A percentile compares a stretch with the other conserved stretches of the same genome.
phyloP scores from a whole-genome alignment of 2,888 invertebrate species.

The Lasioglossum zephyrum region DNA sequence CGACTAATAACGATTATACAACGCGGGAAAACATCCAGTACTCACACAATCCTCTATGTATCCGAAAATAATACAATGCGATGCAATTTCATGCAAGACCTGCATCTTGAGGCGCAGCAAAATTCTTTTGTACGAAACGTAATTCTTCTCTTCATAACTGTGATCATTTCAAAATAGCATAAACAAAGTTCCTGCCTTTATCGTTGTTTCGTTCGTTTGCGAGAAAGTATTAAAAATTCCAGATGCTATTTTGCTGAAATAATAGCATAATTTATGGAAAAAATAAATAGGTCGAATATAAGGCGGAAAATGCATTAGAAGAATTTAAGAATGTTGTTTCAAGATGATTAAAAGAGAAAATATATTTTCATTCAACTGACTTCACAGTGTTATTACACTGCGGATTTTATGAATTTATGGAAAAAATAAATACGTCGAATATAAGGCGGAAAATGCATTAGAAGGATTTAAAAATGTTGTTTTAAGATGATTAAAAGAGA shows the following conservation, averaged over 20 bases:
- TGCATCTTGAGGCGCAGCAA: neutral
- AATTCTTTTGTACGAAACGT: neutral
- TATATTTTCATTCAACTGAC: too few species aligned
- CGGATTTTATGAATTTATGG: too few species aligned
- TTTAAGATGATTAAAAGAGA: too few species aligned
- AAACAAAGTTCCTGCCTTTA: neutral
- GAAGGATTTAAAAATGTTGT: too few species aligned
- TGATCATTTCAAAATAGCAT: neutral
- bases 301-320: too few species aligned
- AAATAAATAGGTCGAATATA: too few species aligned
- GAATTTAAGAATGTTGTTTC: too few species aligned
- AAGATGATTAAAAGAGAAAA: too few species aligned
- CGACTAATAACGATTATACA: slow-evolving; percentile 69
- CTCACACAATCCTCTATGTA: neutral
- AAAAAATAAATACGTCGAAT: too few species aligned
- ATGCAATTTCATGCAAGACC: neutral
- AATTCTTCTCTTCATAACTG: neutral
- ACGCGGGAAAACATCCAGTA: slow-evolving; percentile 47
- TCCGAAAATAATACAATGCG: neutral
- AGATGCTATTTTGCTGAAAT: neutral
- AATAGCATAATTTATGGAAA: too few species aligned
- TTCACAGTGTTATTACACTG: too few species aligned
- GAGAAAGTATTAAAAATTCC: neutral
- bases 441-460: too few species aligned
- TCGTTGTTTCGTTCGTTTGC: neutral